phyloP scores from a whole-genome alignment of 2,113 vertebrate genomes.

The Rallus limicola region DNA sequence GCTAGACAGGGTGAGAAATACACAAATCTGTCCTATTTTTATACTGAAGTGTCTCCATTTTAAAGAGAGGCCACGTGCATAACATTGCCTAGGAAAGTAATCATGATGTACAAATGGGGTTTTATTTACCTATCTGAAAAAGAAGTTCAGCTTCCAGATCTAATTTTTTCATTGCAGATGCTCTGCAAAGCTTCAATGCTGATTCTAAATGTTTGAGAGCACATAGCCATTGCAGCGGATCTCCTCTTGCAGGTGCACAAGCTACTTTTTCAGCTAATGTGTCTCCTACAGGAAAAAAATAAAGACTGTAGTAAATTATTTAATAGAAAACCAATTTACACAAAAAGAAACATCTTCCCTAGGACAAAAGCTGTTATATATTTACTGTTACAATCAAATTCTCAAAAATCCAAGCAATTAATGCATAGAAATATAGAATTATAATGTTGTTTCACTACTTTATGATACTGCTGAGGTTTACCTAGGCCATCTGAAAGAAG shows the following conservation, averaged over 20 bases:
- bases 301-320: not conserved
- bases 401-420: not conserved
- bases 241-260: not conserved
- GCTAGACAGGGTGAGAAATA: not conserved
- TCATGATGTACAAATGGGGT: not conserved
- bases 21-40: not conserved
- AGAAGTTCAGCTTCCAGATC: conserved; percentile 83
- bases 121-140: conserved; percentile 80
- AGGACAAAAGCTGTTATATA: not conserved
- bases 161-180: conserved; percentile 57
- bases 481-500: not conserved
- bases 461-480: not conserved
- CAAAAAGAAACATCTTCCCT: not conserved
- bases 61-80: not conserved
- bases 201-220: conserved; percentile 70
- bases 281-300: conserved; percentile 62
- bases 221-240: conserved; percentile 39
- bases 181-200: conserved; percentile 75
- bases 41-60: not conserved
- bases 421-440: not conserved
- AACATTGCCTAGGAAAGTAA: not conserved
- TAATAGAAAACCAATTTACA: not conserved
- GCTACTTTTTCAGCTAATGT: conserved; percentile 64
- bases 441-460: not conserved
- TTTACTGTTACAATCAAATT: not conserved